Evolutionary conservation across 2,888 invertebrate species (phyloP), one percentile per base, ranked within the genome.

Genomic region (Drosophila flavopinicola): DNA sequence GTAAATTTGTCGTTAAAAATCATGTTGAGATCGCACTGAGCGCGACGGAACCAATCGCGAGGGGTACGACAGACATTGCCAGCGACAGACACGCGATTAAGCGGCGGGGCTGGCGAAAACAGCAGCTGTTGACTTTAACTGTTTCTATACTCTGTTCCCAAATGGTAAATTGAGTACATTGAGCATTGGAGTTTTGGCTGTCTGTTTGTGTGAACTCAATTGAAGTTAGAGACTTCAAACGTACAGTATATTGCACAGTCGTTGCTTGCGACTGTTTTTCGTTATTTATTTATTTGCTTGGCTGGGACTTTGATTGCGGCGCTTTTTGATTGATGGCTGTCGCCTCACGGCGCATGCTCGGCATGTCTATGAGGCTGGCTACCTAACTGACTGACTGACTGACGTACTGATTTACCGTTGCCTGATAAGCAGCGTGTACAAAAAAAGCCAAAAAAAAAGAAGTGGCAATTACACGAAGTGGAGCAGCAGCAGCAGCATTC

Each of bases 1-100:
- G 84, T 84, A 84, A 84, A 84, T 84, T 84, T 84, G 84, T 83
- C 85, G 83, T 83, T 83, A 84, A 85, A 79, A 83, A 78, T 78
- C 85, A 85, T 83, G 85, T 83, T 59, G 54, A 52, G 65, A 68
- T 67, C 58, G 67, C 51, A 42, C 51, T 47, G 35, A 33, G 17
- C 38, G 25, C 37, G 47, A 39, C 45, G 23, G 42, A 4, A 15
- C 11, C n/a, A 13, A 1, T 4, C 20, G 6, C 9, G 32, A 6
- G 33, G 1, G 10, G 7, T 15, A 17, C 10, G 35, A 17, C 25
- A 15, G 39, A 23, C 47, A 35, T 9, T 17, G 32, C 32, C 11
- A 51, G 41, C 32, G 42, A 71, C 58, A 25, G 39, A 74, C 69
- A 74, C 69, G 73, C 74, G 74, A 66, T 72, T 72, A 63, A 58